Evolutionary conservation across 2,797 vertebrate genomes (phyloP).

Genomic region (Tympanoctomys barrerae): DNA sequence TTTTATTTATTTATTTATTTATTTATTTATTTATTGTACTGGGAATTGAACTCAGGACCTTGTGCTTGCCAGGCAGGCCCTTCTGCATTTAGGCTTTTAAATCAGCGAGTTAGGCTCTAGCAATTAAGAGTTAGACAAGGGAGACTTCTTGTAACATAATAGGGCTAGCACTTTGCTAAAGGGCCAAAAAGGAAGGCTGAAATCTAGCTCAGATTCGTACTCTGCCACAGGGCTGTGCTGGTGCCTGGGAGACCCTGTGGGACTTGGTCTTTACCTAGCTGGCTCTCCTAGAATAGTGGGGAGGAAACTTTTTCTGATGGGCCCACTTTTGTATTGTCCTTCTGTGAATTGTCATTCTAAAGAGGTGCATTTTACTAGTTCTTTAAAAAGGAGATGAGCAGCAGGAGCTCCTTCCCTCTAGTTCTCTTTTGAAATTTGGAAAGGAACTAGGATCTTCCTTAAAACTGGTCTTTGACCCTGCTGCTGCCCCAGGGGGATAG

Average conservation of each 20-base stretch:
- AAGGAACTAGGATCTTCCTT: conserved; percentile 16
- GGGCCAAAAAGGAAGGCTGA: not conserved
- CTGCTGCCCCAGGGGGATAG: not conserved
- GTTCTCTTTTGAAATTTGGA: conserved; percentile 18
- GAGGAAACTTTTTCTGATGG: not conserved
- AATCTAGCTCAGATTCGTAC: not conserved
- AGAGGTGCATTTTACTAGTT: not conserved
- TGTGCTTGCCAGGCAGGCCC: too few relatives aligned
- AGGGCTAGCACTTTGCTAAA: not conserved
- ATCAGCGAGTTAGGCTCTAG: not conserved
- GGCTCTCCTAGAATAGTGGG: not conserved
- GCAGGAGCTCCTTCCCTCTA: not conserved
- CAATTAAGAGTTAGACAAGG: conserved; percentile 14
- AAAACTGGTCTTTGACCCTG: not conserved
- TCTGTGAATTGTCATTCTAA: conserved; percentile 3
- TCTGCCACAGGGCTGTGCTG: not conserved
- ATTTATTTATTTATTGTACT: too few relatives aligned
- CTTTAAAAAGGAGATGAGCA: not conserved
- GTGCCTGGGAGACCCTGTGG: not conserved
- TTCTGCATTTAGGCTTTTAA: conserved; percentile 28
- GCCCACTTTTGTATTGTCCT: not conserved
- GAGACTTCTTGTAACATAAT: not conserved
- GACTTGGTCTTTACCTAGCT: not conserved
- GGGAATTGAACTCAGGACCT: too few relatives aligned
- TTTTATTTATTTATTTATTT: too few relatives aligned